Percentiles rank a stretch among this genome's conserved stretches.
Evolutionary conservation across 92 coral and sea anemone genomes (phyloP).

Genomic region (Actinostola sp.): DNA sequence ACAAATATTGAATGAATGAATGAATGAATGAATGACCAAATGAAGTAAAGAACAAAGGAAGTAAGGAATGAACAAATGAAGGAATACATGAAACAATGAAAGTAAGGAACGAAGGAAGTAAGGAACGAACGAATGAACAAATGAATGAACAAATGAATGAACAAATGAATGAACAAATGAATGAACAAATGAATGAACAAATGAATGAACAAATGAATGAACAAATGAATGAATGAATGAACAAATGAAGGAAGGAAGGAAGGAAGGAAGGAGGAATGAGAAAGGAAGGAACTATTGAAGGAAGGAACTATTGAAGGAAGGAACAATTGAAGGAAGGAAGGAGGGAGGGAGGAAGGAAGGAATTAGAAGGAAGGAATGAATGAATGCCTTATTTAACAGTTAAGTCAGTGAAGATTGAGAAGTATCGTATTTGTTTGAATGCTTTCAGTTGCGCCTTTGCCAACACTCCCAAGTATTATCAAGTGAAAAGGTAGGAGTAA

Average conservation of each 20-base stretch:
- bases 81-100: no score
- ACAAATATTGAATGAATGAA: no score
- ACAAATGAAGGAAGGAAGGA: no score
- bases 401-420: neutral
- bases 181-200: neutral
- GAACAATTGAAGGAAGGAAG: no score
- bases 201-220: no score
- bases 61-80: neutral
- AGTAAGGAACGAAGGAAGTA: no score
- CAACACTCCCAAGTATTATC: conserved; percentile 94
- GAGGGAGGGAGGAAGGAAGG: no score
- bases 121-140: no score
- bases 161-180: neutral
- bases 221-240: no score
- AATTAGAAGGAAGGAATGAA: neutral
- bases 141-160: neutral
- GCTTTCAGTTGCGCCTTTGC: conserved; percentile 88
- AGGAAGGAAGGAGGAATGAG: no score
- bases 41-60: no score
- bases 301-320: no score
- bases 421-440: neutral
- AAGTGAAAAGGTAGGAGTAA: conserved; percentile 88
- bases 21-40: neutral
- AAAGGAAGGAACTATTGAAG: neutral
- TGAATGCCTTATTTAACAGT: neutral